A percentile compares a stretch with the other conserved stretches of the same genome.
phyloP scores from a whole-genome alignment of 2,888 invertebrate genomes.

The Tipula lateralis region DNA sequence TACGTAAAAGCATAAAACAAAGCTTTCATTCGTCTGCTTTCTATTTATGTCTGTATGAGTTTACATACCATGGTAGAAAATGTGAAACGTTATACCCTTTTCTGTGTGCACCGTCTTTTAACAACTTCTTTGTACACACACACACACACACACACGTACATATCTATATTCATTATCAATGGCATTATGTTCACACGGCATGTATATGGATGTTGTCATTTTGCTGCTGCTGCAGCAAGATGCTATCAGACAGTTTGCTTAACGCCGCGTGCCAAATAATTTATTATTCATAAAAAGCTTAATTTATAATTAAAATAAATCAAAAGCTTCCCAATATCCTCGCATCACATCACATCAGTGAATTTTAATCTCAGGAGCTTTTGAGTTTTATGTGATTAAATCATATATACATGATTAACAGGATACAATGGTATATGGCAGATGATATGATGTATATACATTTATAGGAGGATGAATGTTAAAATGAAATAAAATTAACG shows the following conservation, averaged over 20 bases:
- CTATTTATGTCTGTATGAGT: too few relatives aligned
- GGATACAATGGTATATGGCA: neutral
- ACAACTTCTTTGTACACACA: neutral
- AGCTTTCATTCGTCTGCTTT: too few relatives aligned
- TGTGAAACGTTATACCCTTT: too few relatives aligned
- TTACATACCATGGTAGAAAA: too few relatives aligned
- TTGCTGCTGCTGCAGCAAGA: neutral
- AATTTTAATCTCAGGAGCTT: neutral
- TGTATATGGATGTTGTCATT: neutral
- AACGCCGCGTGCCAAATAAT: neutral
- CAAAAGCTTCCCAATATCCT: neutral
- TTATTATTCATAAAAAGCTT: constrained; percentile 11
- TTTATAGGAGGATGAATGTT: neutral
- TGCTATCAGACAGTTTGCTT: neutral
- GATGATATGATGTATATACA: neutral
- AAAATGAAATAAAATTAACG: neutral
- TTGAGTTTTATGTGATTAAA: neutral
- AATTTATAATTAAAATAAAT: neutral
- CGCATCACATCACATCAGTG: neutral
- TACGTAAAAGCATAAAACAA: neutral
- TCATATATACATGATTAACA: neutral
- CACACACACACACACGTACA: neutral
- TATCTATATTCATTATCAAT: too few relatives aligned
- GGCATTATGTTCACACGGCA: neutral
- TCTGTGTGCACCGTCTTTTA: too few relatives aligned